Evolutionary conservation across 2,113 vertebrate genomes (phyloP), one percentile per base, ranked within the genome.

Genomic region (Erythrocebus patas): DNA sequence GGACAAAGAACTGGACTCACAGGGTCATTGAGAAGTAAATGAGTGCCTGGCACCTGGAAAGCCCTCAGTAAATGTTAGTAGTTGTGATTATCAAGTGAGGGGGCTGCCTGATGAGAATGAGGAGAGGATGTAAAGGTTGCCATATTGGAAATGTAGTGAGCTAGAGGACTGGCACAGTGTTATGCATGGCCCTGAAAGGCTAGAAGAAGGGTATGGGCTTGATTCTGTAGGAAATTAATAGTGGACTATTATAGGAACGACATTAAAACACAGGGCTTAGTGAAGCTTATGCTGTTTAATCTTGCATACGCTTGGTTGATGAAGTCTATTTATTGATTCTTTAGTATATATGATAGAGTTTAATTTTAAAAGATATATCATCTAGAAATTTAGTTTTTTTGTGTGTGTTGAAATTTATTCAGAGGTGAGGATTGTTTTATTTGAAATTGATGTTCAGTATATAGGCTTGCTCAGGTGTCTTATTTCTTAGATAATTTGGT

Each of bases 401-500:
- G 12, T 85, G 78, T 79, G 16, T 82, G 10, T 85, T 97, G 40
- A 66, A 92, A 57, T 88, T 88, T 88, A 38, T 96, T 95, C 1
- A 0, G 2, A 30, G 12, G 0, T 97, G 20, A 93, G 73, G 14
- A 70, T 92, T 35, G 72, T 93, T 91, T 50, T 81, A 55, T 68
- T 97, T 96, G 45, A 79, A 66, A 72, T 96, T 48, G 92, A 20
- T 72, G 23, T 90, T 92, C 52, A 92, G 2, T 43, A 86, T 90
- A 55, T 82, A 81, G 89, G 40, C 35, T 59, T 13, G 27, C 87
- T 97, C 17, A 81, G 40, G 73, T 95, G 50, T 97, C 25, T 88
- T 88, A 55, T 97, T 70, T 96, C 68, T 96, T 43, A 1, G 25
- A 75, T 83, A 80, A 88, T 91, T 79, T 97, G 88, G 18, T 78